Evolutionary conservation across 1,140 invertebrate genomes (phyloP), one percentile per base, ranked within the genome.

Genomic region (Macrobrachium nipponense): DNA sequence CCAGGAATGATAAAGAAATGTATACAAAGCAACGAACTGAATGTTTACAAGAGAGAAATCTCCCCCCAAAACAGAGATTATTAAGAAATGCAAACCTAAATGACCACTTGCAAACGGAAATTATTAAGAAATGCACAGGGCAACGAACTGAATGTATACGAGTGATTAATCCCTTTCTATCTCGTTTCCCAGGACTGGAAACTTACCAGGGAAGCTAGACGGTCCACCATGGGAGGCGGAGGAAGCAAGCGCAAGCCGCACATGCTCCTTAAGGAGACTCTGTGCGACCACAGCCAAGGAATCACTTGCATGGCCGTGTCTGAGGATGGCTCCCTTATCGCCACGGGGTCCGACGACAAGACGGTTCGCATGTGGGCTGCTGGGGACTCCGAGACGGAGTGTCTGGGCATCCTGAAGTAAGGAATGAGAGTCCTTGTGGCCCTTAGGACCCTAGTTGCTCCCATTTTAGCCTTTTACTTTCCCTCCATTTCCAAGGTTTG

Each of bases 261-360:
- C 2, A 36, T 12, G 15, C 14, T 51, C 4, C 76, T 83, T 3
- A 43, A 68, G 44, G 81, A 85, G 84, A 81, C 77, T 1, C 44
- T 87, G 66, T 61, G 77, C 17, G 92, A 92, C 43, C 92, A 93
- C 89, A 90, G 91, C 64, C 90, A 89, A 4, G 91, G 91, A 18
- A 92, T 94, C 82, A 93, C 93, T 92, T 93, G 92, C 89, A 92
- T 93, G 91, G 92, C 91, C 1, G 87, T 93, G 0, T 93, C 92
- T 86, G 93, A 93, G 78, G 93, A 94, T 87, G 91, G 91, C 12
- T 92, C 92, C 8, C 90, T 94, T 6, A 87, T 94, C 59, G 92
- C 92, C 0, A 93, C 93, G 2, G 93, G 93, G 7, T 92, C 92
- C 51, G 93, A 94, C 82, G 93, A 93, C 89, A 90, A 90, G 81